These are phyloP conservation scores for Triplophysa tibetana DNA, from an alignment of 2,113 vertebrate species.

Conservation along the genomic window DNA sequence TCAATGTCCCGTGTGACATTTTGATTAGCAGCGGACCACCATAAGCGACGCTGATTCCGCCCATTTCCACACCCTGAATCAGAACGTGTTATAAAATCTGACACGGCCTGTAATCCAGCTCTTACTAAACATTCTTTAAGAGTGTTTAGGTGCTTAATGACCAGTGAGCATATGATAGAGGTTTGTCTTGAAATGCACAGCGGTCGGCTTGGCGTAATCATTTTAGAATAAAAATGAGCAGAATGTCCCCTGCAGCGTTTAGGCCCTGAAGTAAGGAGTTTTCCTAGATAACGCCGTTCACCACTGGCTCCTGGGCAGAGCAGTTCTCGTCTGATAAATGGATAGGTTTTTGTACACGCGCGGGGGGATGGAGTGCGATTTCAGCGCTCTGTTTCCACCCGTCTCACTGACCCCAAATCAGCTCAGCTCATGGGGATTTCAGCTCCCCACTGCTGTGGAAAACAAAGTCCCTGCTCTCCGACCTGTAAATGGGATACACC, in stretches of 20 bases:
- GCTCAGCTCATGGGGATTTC: constrained; percentile 35
- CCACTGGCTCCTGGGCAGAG: neutral
- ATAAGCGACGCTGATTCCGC: neutral
- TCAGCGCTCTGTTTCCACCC: neutral
- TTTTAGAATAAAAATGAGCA: neutral
- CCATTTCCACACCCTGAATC: constrained; percentile 13
- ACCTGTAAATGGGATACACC: constrained; percentile 47
- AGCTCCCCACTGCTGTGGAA: constrained; percentile 37
- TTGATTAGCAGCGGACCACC: constrained; percentile 30
- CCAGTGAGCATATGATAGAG: constrained; percentile 3
- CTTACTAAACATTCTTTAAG: neutral
- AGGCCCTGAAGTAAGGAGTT: neutral
- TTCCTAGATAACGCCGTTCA: neutral
- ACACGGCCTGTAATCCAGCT: constrained; percentile 28
- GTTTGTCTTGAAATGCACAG: neutral
- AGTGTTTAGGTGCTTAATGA: constrained; percentile 29
- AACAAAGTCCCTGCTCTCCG: constrained; percentile 50
- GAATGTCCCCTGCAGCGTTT: neutral
- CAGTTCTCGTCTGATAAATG: constrained; percentile 33
- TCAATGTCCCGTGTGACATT: constrained; percentile 36
- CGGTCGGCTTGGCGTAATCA: constrained; percentile 6
- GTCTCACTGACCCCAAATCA: constrained; percentile 16
- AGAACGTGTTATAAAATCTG: constrained; percentile 17
- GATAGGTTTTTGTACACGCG: neutral
- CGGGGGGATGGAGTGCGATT: neutral